phyloP scores from a whole-genome alignment of 2,888 invertebrate species.

The Ecdyonurus torrentis region DNA sequence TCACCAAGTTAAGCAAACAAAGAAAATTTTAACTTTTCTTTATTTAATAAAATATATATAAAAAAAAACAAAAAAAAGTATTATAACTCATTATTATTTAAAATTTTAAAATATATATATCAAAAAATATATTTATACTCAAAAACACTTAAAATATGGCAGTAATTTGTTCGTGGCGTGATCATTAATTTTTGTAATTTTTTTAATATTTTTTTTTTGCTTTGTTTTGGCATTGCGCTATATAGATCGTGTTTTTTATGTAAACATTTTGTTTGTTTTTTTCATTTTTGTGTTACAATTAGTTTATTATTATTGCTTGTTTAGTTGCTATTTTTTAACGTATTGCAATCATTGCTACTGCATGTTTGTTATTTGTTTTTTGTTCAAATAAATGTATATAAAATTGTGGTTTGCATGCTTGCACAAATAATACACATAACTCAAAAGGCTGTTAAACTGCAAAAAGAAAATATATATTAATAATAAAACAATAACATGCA shows the following conservation, averaged over 20 bases:
- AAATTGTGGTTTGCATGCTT: background rate
- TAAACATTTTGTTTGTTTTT: conserved; percentile 8
- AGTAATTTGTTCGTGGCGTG: conserved; percentile 1
- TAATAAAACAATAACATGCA: no score
- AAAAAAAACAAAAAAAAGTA: background rate
- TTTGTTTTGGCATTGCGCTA: background rate
- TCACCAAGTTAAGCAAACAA: background rate
- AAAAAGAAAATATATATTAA: background rate
- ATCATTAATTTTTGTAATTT: conserved; percentile 3
- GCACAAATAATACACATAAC: background rate
- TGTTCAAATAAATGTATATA: no score
- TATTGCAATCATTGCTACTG: no score
- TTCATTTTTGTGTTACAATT: conserved; percentile 3
- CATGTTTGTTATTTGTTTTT: background rate
- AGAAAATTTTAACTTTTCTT: no score
- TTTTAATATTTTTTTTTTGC: background rate
- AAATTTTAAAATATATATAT: conserved; percentile 4
- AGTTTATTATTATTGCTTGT: conserved; percentile 5
- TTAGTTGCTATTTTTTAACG: conserved; percentile 15
- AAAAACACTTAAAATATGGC: conserved; percentile 6
- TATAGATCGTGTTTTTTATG: background rate
- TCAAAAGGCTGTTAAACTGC: background rate
- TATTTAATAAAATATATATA: no score
- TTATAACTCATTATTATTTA: background rate
- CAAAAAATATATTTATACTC: conserved; percentile 1